Base-by-base conservation (phyloP, 1,140 invertebrate species). In the Ectropis grisescens region DNA sequence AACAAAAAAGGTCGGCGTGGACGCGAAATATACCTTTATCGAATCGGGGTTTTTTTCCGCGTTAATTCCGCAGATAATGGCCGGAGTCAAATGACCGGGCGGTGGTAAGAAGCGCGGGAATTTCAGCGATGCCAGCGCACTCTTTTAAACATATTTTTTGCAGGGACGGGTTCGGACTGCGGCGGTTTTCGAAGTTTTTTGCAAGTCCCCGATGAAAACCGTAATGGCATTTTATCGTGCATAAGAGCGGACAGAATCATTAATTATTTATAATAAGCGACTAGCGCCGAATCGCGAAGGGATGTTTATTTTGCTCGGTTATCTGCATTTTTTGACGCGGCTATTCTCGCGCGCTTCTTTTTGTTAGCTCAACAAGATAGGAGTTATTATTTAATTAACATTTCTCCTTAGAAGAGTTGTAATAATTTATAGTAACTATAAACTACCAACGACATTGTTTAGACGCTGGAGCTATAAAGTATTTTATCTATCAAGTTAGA, bases 211-310 rank as follows among this genome's bases (percentile, higher is more conserved):
- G 56, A 75, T 72, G 71, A 79, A 79, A 79, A 76, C 74, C 67
- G 62, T 79, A 79, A 76, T 74, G 67, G 74, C 71, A 79, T 79
- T 78, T 79, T 76, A 76, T 75, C 74, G 68, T 75, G 74, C 69
- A 76, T 79, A 79, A 67, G 60, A 70, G 67, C 57, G 48, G 66
- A 47, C 47, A 60, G 65, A 70, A 70, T 80, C 74, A 76, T 80
- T 80, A 76, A 80, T 76, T 80, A 80, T 80, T 80, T 76, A 80
- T 80, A 80, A 79, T 75, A 74, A 67, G 58, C 62, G 41, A 47
- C 46, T 65, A 61, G 58, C 49, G 48, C 52, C 47, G 52, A 62
- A 53, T 46, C 49, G 49, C 8, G 16, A 19, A 19, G 16, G 3
- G 62, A 65, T 57, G 60, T 65, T 62, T 54, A 54, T 71, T 69